Evolutionary conservation across 2,888 invertebrate species (phyloP).

Genomic region (Microctonus aethiopoides): DNA sequence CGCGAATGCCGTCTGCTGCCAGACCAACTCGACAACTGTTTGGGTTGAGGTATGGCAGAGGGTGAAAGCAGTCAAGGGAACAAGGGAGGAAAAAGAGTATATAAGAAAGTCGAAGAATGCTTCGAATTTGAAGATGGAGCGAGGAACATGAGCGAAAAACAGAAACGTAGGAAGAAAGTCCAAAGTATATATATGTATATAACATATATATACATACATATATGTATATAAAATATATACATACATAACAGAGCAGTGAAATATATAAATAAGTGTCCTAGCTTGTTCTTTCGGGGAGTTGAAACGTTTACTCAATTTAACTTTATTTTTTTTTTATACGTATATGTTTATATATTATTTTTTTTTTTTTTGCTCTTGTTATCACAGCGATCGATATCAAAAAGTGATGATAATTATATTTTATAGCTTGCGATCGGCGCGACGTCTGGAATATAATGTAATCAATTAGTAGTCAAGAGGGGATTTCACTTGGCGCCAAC

Average conservation of each 20-base stretch:
- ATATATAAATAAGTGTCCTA: no score
- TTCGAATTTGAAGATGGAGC: neutral
- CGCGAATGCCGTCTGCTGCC: constrained; percentile 17
- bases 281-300: neutral
- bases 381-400: neutral
- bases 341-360: neutral
- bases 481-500: constrained; percentile 15
- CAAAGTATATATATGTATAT: neutral
- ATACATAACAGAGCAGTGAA: neutral
- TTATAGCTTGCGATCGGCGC: constrained; percentile 5
- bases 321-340: neutral
- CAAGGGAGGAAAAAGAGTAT: neutral
- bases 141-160: neutral
- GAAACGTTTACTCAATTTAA: constrained; percentile 10
- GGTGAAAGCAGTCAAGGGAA: neutral
- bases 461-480: constrained; percentile 17
- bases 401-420: constrained; percentile 10
- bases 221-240: no score
- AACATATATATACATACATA: neutral
- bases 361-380: neutral
- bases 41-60: neutral
- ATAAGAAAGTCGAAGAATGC: constrained; percentile 4
- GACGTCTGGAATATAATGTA: constrained; percentile 18
- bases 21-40: constrained; percentile 15
- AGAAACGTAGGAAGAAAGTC: neutral